phyloP scores from a whole-genome alignment of 1,140 invertebrate genomes.

The Pseudomyrmex sp. region DNA sequence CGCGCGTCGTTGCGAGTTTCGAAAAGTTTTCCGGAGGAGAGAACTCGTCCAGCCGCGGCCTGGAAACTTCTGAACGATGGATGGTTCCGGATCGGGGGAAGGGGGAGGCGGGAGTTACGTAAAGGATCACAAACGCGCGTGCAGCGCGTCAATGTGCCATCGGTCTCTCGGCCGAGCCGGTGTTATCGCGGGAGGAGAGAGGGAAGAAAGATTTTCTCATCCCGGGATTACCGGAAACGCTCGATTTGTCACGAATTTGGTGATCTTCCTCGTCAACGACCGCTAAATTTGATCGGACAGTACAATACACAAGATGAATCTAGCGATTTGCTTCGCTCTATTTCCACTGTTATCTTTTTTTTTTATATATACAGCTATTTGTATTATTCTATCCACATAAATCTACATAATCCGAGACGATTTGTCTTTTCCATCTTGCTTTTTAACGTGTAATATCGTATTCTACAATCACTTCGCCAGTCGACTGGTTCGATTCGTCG shows the following conservation, averaged over 20 bases:
- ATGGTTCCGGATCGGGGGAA: conserved; percentile 51
- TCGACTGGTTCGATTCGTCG: conserved; percentile 22
- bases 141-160: conserved; percentile 56
- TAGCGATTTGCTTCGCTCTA: neutral
- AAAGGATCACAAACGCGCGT: conserved; percentile 63
- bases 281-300: conserved; percentile 13
- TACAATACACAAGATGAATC: neutral
- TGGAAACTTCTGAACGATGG: conserved; percentile 72
- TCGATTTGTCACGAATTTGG: conserved; percentile 40
- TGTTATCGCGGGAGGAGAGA: conserved; percentile 23
- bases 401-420: neutral
- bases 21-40: conserved; percentile 61
- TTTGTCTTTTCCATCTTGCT: neutral
- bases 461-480: neutral
- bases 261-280: conserved; percentile 22
- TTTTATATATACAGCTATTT: neutral
- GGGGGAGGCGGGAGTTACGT: conserved; percentile 57
- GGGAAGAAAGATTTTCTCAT: conserved; percentile 23
- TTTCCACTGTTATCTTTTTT: neutral
- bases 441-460: neutral
- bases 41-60: conserved; percentile 63
- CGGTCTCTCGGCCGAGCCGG: conserved; percentile 26
- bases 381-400: too few species aligned
- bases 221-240: conserved; percentile 46
- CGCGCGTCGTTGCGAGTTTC: conserved; percentile 65